phyloP scores from a whole-genome alignment of 2,888 invertebrate genomes.

The Leptopilina syphax region DNA sequence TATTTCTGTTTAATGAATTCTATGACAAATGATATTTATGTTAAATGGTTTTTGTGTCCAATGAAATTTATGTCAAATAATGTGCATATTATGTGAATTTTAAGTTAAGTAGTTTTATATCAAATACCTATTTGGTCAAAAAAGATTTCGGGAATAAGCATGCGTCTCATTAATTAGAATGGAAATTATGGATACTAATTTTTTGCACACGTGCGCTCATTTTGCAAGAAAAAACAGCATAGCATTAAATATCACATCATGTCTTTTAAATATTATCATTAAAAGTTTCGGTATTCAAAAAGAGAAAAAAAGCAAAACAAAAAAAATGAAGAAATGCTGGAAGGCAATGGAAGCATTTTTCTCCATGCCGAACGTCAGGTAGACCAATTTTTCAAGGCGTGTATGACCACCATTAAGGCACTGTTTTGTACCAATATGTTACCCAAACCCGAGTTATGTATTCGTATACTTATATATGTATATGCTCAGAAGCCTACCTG shows the following conservation, averaged over 20 bases:
- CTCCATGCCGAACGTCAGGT: slow-evolving; percentile 3
- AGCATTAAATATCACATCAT: neutral
- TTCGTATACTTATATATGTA: neutral
- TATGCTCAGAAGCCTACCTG: slow-evolving; percentile 14
- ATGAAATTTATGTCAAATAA: too few relatives aligned
- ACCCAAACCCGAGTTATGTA: neutral
- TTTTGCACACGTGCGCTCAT: neutral
- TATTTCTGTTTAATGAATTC: too few relatives aligned
- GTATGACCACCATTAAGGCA: slow-evolving; percentile 14
- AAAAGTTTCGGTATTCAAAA: neutral
- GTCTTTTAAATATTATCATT: slow-evolving; percentile 18
- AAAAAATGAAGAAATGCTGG: neutral
- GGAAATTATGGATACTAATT: too few relatives aligned
- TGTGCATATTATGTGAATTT: too few relatives aligned
- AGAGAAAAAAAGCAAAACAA: neutral
- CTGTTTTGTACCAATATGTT: slow-evolving; percentile 24
- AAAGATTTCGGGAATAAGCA: too few relatives aligned
- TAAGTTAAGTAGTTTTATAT: too few relatives aligned
- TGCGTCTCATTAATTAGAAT: too few relatives aligned
- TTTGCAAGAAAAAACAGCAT: neutral
- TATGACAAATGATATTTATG: too few relatives aligned
- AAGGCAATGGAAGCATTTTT: slow-evolving; percentile 34
- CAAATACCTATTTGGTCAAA: too few relatives aligned
- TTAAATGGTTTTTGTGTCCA: too few relatives aligned
- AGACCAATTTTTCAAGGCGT: slow-evolving; percentile 6